Conservation (phyloP, 1,140 invertebrate genomes). For the Caerostris extrusa region DNA sequence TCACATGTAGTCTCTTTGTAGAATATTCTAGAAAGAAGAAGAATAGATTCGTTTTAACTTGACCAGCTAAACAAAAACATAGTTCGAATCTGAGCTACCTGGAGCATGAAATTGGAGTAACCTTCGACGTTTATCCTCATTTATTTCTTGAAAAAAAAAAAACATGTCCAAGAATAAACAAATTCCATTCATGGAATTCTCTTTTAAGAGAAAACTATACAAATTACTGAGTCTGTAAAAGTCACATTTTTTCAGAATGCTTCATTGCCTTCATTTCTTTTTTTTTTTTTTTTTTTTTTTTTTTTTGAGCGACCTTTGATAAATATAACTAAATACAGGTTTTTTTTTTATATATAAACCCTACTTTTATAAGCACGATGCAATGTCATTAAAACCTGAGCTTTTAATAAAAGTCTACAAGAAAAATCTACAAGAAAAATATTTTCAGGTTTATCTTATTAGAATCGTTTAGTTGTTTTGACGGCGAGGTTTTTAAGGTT, state of each 20-base stretch:
- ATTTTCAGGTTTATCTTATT: too few relatives aligned
- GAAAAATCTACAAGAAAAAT: too few relatives aligned
- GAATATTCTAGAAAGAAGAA: not conserved
- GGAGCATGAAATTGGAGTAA: constrained; percentile 6
- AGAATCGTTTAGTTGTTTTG: too few relatives aligned
- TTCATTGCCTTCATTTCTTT: not conserved
- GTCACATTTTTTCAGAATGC: not conserved
- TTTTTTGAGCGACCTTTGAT: too few relatives aligned
- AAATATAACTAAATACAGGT: too few relatives aligned
- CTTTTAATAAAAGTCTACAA: too few relatives aligned
- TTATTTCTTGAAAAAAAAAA: not conserved
- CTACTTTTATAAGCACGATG: too few relatives aligned
- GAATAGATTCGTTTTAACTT: not conserved
- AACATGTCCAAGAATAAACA: not conserved
- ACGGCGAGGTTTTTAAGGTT: too few relatives aligned
- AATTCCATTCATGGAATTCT: not conserved
- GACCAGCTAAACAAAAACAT: not conserved
- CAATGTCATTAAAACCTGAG: too few relatives aligned
- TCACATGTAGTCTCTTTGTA: not conserved
- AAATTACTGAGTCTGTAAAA: not conserved
- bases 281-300: too few relatives aligned
- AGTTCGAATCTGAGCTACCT: not conserved
- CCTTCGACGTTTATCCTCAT: not conserved
- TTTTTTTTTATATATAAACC: too few relatives aligned
- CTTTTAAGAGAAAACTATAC: not conserved